Evolutionary conservation across 2,888 invertebrate genomes (phyloP), one percentile per base, ranked within the genome.

Genomic region (Flexamia atlantica): DNA sequence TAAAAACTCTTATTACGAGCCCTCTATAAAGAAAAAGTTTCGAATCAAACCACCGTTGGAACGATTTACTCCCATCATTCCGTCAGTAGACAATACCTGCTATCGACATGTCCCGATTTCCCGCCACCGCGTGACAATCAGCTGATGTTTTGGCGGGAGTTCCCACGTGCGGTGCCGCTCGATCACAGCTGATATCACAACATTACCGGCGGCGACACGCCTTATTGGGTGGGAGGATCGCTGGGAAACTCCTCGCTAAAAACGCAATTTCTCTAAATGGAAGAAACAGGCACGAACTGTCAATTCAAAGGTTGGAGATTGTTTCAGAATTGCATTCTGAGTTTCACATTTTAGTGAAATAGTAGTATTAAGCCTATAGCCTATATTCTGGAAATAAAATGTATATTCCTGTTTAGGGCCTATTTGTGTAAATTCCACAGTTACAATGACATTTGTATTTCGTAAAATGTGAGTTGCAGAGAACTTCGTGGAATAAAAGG

Each of bases 251-350:
- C 23, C 3, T 17, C 12, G 25, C 28, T 14, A 30, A 64, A 12
- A 64, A 28, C 14, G 14, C 30, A 4, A 30, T 23, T 64, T 28
- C 64, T 64, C 28, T 64, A 64, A 64, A 64, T 64, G 64, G 64
- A 30, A 64, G 64, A 64, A 28, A 64, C 64, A 10, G 12, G 25
- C 64, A 64, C 64, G 64, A 64, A 14, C 30, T 28, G 28, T 30
- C 64, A 17, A 64, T 28, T 64, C 14, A 30, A 28, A 28, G 64
- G 64, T 53, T 14, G 10, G 36, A 36, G 9, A 36, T 36, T 7
- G 36, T 36, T 36, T 7, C 36, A 9, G 9, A 9, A 36, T 36
- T 36, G 5, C 4, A 36, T 7, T 7, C 36, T 9, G 36, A 36
- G 5, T 46, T 46, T 46, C 3, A 46, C 17, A 46, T 46, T n/a